These are phyloP conservation scores for Propithecus perrieri DNA, from an alignment of 2,797 vertebrate species.

Conservation along the genomic window DNA sequence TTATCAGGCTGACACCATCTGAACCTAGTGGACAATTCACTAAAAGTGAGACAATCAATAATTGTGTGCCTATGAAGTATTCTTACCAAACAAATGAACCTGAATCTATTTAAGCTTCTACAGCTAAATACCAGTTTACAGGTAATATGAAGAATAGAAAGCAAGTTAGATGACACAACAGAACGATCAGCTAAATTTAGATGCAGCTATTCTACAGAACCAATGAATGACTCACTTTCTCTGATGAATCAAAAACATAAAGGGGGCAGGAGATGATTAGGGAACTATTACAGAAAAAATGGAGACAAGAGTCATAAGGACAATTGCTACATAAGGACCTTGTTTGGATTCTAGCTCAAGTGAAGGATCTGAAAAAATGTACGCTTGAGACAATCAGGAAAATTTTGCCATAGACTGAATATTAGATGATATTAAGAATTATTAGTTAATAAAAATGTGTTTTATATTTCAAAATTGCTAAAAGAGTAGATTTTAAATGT, in stretches of 20 bases:
- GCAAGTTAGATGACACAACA: not conserved
- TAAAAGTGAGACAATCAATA: not conserved
- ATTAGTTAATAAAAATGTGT: not conserved
- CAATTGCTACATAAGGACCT: not conserved
- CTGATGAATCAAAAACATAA: not conserved
- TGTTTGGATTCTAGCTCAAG: not conserved
- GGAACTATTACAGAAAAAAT: not conserved
- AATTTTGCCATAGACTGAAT: not conserved
- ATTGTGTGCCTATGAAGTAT: not conserved
- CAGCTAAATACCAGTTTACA: not conserved
- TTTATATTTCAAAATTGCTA: not conserved
- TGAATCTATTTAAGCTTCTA: not conserved
- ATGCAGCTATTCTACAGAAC: not conserved
- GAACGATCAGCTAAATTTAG: not conserved
- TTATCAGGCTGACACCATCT: not conserved
- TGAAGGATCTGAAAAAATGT: not conserved
- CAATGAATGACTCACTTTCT: not conserved
- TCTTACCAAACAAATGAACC: not conserved
- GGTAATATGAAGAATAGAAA: not conserved
- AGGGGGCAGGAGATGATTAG: not conserved
- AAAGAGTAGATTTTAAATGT: not conserved
- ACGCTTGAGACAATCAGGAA: not conserved
- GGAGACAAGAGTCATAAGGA: not conserved
- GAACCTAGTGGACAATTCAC: not conserved
- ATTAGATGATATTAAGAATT: not conserved